These are phyloP conservation scores for Branchipolynoe longqiensis DNA, from an alignment of 2,888 invertebrate genomes.

Conservation along the genomic window DNA sequence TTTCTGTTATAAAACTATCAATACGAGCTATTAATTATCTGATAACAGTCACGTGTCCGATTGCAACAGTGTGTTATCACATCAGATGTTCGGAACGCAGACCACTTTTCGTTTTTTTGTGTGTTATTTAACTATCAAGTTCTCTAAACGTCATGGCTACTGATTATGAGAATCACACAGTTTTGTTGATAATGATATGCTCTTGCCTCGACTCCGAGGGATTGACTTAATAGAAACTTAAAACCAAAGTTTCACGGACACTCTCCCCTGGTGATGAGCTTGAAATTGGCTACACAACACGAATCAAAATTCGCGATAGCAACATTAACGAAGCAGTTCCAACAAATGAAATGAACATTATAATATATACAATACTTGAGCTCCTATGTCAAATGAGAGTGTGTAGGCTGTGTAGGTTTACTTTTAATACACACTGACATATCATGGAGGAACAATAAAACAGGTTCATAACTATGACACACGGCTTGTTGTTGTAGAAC, in stretches of 20 bases:
- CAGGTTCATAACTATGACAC: not conserved
- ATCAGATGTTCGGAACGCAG: no score
- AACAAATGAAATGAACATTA: not conserved
- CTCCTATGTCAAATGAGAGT: not conserved
- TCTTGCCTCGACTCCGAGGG: not conserved
- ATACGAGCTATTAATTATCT: no score
- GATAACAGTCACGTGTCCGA: no score
- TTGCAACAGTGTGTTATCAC: no score
- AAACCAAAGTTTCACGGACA: no score
- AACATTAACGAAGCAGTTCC: not conserved
- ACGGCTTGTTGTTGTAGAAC: not conserved
- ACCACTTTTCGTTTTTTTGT: no score
- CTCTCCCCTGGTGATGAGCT: not conserved
- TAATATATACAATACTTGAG: no score
- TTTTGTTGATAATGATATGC: constrained; percentile 37
- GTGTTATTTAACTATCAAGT: no score
- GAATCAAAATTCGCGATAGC: no score
- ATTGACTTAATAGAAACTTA: not conserved
- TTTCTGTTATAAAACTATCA: no score
- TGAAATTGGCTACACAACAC: not conserved
- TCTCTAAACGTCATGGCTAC: no score
- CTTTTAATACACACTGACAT: no score
- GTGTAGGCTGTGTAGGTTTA: not conserved
- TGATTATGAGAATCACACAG: constrained; percentile 7
- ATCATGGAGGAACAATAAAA: not conserved